phyloP scores from a whole-genome alignment of 2,888 invertebrate genomes.

The Unio pictorum region DNA sequence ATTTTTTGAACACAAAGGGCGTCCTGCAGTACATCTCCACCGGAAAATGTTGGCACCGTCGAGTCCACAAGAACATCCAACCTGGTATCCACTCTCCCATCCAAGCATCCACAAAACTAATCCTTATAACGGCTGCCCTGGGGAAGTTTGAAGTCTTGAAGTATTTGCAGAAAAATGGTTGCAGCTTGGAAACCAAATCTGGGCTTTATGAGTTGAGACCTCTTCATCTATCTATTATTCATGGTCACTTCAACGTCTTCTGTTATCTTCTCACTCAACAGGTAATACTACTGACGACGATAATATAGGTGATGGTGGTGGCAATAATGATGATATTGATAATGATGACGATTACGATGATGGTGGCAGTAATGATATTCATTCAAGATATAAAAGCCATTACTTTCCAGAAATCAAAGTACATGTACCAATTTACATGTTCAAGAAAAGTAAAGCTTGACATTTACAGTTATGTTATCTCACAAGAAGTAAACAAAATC shows the following conservation, averaged over 20 bases:
- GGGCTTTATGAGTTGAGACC: conserved; percentile 32
- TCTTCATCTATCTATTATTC: conserved; percentile 26
- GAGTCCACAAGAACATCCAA: conserved; percentile 19
- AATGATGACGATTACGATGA: too few relatives aligned
- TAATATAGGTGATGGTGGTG: too few relatives aligned
- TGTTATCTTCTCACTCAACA: conserved; percentile 26
- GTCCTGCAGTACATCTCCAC: conserved; percentile 26
- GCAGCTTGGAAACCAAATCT: conserved; percentile 27
- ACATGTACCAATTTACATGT: too few relatives aligned
- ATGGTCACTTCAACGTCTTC: conserved; percentile 35
- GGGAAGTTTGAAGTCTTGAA: conserved; percentile 29
- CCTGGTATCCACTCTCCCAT: conserved; percentile 10
- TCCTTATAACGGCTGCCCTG: conserved; percentile 23
- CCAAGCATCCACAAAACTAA: conserved; percentile 21
- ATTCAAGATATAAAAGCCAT: too few relatives aligned
- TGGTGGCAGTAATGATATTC: too few relatives aligned
- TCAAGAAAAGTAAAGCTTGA: too few relatives aligned
- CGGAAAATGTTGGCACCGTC: conserved; percentile 30
- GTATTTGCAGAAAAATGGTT: conserved; percentile 24
- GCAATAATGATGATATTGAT: too few relatives aligned
- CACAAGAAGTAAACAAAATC: too few relatives aligned
- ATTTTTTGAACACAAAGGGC: conserved; percentile 33
- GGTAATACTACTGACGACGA: too few relatives aligned
- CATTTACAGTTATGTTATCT: too few relatives aligned
- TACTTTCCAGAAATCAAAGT: too few relatives aligned